Percentiles rank a stretch among this genome's conserved stretches.
phyloP scores from a whole-genome alignment of 2,888 invertebrate genomes.

The Eilema depressum region DNA sequence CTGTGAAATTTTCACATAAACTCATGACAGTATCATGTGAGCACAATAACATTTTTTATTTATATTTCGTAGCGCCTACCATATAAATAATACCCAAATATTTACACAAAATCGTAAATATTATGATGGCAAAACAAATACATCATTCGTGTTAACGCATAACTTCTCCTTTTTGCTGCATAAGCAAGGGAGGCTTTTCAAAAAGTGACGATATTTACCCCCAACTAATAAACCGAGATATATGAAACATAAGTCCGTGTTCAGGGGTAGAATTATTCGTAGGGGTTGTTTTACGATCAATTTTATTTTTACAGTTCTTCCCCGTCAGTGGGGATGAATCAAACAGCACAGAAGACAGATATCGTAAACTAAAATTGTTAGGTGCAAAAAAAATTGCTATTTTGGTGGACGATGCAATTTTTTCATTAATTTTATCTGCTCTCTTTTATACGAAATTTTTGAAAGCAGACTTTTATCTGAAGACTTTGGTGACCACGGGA shows the following conservation, averaged over 20 bases:
- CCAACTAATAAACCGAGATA: conserved; percentile 69
- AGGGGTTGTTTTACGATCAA: conserved; percentile 83
- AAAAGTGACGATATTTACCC: conserved; percentile 48
- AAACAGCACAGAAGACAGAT: conserved; percentile 32
- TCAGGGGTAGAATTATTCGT: conserved; percentile 70
- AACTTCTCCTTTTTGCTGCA: conserved; percentile 13
- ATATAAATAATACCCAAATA: conserved; percentile 3
- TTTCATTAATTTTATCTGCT: background rate
- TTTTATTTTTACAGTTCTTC: conserved; percentile 70
- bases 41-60: background rate
- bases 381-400: conserved; percentile 27
- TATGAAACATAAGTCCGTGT: conserved; percentile 56
- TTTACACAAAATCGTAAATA: background rate
- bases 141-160: background rate
- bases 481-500: too few species aligned
- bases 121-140: conserved; percentile 1
- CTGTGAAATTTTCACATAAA: background rate
- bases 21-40: background rate
- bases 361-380: conserved; percentile 28
- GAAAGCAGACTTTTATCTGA: background rate
- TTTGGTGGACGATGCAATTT: conserved; percentile 19
- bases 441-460: background rate
- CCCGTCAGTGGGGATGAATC: conserved; percentile 45
- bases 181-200: conserved; percentile 34
- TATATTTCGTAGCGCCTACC: background rate